Percentiles rank a stretch among this genome's conserved stretches.
Conservation (phyloP, 2,797 vertebrate genomes). For the Microctenopoma lineatum region DNA sequence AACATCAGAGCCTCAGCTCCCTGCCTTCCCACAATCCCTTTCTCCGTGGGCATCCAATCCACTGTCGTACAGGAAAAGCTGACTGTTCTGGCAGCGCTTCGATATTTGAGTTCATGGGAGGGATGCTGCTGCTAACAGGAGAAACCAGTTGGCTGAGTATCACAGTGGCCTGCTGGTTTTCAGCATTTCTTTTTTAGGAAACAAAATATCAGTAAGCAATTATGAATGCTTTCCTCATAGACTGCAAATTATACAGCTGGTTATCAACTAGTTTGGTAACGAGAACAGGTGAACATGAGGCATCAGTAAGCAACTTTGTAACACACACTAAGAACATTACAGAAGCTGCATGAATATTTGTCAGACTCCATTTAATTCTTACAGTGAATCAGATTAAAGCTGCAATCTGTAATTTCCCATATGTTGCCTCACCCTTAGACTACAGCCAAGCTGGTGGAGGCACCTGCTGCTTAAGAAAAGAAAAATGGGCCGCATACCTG, state of each 20-base stretch:
- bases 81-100: slow-evolving; percentile 57
- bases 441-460: not conserved
- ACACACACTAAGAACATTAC: not conserved
- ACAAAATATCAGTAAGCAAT: no score
- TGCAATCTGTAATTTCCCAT: not conserved
- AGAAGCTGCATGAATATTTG: not conserved
- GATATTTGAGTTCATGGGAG: slow-evolving; percentile 35
- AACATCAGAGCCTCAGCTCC: slow-evolving; percentile 66
- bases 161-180: not conserved
- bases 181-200: no score
- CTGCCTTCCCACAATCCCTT: slow-evolving; percentile 68
- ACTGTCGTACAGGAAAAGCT: slow-evolving; percentile 53
- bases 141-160: slow-evolving; percentile 31
- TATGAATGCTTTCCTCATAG: no score
- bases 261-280: no score
- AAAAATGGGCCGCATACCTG: not conserved
- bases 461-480: not conserved
- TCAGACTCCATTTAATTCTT: not conserved
- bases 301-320: not conserved
- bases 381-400: not conserved
- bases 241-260: no score
- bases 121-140: slow-evolving; percentile 23
- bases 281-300: not conserved
- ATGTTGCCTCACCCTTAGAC: not conserved
- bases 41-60: slow-evolving; percentile 56